phyloP scores from a whole-genome alignment of 64 coral and sea anemone genomes.

The Platygyra sinensis region DNA sequence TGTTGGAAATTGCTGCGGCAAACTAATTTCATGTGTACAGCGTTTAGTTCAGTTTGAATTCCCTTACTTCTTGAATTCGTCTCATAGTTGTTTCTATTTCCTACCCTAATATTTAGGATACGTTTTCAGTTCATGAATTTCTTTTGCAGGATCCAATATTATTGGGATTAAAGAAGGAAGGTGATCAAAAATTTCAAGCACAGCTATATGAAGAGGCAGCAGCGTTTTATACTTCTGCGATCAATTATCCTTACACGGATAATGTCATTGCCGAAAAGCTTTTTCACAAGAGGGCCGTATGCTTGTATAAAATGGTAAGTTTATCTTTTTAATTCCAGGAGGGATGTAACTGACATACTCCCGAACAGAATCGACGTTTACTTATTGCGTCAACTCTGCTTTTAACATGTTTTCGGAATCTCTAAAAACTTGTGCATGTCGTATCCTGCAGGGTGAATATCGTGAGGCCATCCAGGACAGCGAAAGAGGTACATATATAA shows the following conservation, averaged over 20 bases:
- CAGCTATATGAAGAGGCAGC: not conserved
- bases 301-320: constrained; percentile 13
- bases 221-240: not conserved
- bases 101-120: not conserved
- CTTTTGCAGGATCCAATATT: not conserved
- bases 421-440: too few relatives aligned
- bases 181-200: constrained; percentile 15
- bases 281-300: too few relatives aligned
- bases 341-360: not conserved
- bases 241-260: not conserved
- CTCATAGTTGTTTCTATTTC: too few relatives aligned
- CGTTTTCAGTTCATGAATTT: not conserved
- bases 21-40: not conserved
- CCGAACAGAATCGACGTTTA: too few relatives aligned
- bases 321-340: not conserved
- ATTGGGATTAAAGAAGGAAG: not conserved
- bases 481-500: too few relatives aligned
- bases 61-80: too few relatives aligned
- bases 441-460: too few relatives aligned
- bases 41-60: not conserved
- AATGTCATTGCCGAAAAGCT: not conserved
- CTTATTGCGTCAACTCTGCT: too few relatives aligned
- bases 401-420: too few relatives aligned
- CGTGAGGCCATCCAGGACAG: too few relatives aligned
- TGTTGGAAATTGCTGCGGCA: too few relatives aligned